Percentiles rank a stretch among this genome's conserved stretches.
Evolutionary conservation across 1,140 invertebrate species (phyloP).

Genomic region (Phymorhynchus buccinoides): DNA sequence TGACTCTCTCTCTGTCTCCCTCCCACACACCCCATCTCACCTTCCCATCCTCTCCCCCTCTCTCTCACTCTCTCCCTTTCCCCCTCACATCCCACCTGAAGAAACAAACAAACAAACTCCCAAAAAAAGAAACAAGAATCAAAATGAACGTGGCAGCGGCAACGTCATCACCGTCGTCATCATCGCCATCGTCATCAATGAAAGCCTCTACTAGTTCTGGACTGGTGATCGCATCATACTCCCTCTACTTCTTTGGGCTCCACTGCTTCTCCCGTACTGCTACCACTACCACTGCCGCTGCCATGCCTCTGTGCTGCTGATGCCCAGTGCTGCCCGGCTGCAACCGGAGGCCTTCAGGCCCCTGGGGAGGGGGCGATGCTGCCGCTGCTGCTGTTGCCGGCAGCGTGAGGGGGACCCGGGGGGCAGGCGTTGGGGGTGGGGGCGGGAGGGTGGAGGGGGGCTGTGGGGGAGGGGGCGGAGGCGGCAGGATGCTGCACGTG

Average conservation of each 20-base stretch:
- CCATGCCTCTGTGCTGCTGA: neutral
- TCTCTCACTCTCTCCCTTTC: too few species aligned
- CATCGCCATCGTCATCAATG: neutral
- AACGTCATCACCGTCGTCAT: neutral
- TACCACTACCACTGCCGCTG: neutral
- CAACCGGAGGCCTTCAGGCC: neutral
- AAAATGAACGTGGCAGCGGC: neutral
- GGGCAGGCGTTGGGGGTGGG: constrained; percentile 18
- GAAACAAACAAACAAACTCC: too few species aligned
- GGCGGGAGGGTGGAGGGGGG: neutral
- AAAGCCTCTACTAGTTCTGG: too few species aligned
- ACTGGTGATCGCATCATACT: too few species aligned
- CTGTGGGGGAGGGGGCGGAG: neutral
- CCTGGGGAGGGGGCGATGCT: constrained; percentile 15
- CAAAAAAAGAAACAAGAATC: neutral
- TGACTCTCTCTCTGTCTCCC: too few species aligned
- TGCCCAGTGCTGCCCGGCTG: constrained; percentile 3
- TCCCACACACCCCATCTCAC: too few species aligned
- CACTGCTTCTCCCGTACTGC: too few species aligned
- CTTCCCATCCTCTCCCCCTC: too few species aligned
- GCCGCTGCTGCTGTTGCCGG: too few species aligned
- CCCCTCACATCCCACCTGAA: too few species aligned
- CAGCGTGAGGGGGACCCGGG: constrained; percentile 15
- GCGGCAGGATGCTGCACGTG: constrained; percentile 26
- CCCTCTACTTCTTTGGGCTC: too few species aligned